Evolutionary conservation across 2,888 invertebrate species (phyloP).

Genomic region (Mongoloraphidia duomilia): DNA sequence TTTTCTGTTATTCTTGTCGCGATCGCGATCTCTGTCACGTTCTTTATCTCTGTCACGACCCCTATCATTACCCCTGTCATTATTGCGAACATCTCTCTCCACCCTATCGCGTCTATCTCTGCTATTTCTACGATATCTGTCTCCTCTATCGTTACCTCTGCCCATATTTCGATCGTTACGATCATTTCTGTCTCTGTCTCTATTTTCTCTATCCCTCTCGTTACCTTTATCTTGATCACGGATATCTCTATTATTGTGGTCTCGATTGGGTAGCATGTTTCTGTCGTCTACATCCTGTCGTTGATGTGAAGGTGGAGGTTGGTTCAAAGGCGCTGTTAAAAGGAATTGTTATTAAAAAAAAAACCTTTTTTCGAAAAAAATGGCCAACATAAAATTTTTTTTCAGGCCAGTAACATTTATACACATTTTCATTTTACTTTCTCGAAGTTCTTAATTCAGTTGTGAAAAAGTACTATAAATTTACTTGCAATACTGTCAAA

Average conservation of each 20-base stretch:
- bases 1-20: constrained; percentile 10
- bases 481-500: too few species aligned
- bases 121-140: constrained; percentile 21
- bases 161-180: constrained; percentile 18
- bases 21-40: constrained; percentile 24
- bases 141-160: constrained; percentile 24
- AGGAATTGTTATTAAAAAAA: too few species aligned
- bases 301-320: too few species aligned
- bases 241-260: constrained; percentile 18
- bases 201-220: constrained; percentile 20
- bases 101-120: constrained; percentile 21
- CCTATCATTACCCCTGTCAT: constrained; percentile 21
- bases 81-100: constrained; percentile 22
- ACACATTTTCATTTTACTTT: too few species aligned
- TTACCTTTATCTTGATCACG: neutral
- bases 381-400: too few species aligned
- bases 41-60: constrained; percentile 17
- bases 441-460: too few species aligned
- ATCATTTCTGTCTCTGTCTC: constrained; percentile 17
- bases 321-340: too few species aligned
- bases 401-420: too few species aligned
- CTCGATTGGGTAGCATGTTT: constrained; percentile 9
- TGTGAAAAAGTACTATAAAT: too few species aligned
- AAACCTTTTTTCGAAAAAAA: too few species aligned
- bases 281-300: too few species aligned